Evolutionary conservation across 2,113 vertebrate genomes (phyloP), one percentile per base, ranked within the genome.

Genomic region (Scatophagus argus): DNA sequence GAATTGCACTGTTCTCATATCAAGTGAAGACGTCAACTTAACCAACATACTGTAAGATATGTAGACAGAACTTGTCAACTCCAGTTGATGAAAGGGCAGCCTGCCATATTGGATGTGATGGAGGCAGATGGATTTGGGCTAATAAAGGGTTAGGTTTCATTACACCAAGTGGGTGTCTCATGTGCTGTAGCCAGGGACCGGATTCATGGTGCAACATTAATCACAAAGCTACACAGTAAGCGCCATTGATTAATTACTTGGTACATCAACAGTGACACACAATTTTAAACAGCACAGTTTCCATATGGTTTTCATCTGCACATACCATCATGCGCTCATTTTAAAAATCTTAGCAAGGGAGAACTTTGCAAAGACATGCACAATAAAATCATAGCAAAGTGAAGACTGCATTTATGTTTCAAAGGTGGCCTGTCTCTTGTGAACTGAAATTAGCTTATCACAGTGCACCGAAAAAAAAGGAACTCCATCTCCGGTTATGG

Each of bases 101-200:
- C 72, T 52, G 70, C 11, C 41, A 64, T 17, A 4, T 54, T 31
- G 43, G 41, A 82, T 32, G 66, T 73, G 79, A 86, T 43, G 62
- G 62, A 84, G 21, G 67, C 73, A 74, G 73, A 79, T 77, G 68
- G 71, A 90, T 85, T 71, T 68, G 77, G 76, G 65, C 89, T 78
- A 71, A 86, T 79, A 79, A 88, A 77, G 56, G 56, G 74, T 89
- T 86, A 39, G 70, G 64, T 82, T 88, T 87, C 74, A 79, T 82
- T 73, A 70, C 61, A 85, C 59, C 78, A 62, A 31, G 52, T 77
- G 58, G 52, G 43, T 49, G 32, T 49, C 71, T 79, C 47, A 27
- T 21, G 60, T 61, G 78, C 64, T 79, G 76, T 21, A 59, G 66
- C 61, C 47, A 80, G 61, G 47, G 54, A 72, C 60, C 77, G 14